Base-by-base conservation (phyloP, 2,113 vertebrate species). In the Stigmatopora argus region DNA sequence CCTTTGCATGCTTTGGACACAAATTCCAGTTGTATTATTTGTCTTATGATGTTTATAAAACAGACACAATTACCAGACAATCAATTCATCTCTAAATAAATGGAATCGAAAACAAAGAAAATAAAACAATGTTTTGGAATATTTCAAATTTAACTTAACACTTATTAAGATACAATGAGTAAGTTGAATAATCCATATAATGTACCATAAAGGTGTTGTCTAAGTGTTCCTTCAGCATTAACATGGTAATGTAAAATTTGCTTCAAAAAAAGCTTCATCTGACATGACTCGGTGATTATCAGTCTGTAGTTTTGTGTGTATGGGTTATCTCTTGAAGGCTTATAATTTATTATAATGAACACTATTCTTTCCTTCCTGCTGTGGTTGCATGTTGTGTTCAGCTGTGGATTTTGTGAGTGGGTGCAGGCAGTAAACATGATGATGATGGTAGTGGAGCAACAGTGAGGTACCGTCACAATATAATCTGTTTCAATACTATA, bases 1-100 rank as follows among this genome's bases (percentile, higher is more conserved):
- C 72, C 71, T 72, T 68, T 41, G 38, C 9, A 41, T 41, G 38
- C 38, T 41, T 41, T 67, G 79, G 78, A 86, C 79, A 89, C 70
- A 83, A 84, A 78, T 90, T 91, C 88, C 90, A 90, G 87, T 85
- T 84, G 85, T 80, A 84, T 85, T 83, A 78, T 86, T 88, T 87
- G 77, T 77, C 74, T 64, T 38, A 53, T 61, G 65, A 57, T 86
- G 87, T 90, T 89, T 89, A 85, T 68, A 69, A 62, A 64, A 73
- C n/a, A 74, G 66, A 46, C 45, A 46, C 45, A 45, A 45, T 10
- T 8, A 45, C 44, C 44, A 46, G 2, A 14, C 9, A 13, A 12
- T 46, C 45, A 13, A 46, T 46, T 4, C 4, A 2, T 10, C 49
- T 19, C 4, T 19, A 52, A 10, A 52, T 3, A 52, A 21, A 11